Conservation (phyloP, 2,888 invertebrate species). For the Agrilus cyanescens region DNA sequence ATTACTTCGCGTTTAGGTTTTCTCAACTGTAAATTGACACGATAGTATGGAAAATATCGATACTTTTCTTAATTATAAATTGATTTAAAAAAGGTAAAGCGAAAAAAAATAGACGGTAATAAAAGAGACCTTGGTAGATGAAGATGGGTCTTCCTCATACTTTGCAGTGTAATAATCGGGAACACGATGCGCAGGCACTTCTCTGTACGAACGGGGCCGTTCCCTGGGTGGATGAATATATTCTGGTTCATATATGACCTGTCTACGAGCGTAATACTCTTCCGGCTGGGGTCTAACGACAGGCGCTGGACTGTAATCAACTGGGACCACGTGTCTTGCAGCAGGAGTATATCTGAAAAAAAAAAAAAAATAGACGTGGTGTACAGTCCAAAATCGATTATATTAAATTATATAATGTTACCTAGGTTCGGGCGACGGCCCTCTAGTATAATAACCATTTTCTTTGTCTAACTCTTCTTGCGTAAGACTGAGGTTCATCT, state of each 20-base stretch:
- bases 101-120: neutral
- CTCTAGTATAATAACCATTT: constrained; percentile 42
- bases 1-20: constrained; percentile 63
- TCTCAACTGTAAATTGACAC: constrained; percentile 21
- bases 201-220: constrained; percentile 36
- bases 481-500: constrained; percentile 74
- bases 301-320: constrained; percentile 23
- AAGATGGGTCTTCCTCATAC: constrained; percentile 38
- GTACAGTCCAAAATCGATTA: neutral
- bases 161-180: constrained; percentile 38
- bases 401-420: constrained; percentile 10
- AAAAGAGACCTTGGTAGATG: neutral
- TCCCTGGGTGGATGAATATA: constrained; percentile 29
- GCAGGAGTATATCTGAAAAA: constrained; percentile 22
- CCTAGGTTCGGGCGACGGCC: constrained; percentile 33
- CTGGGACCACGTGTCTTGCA: constrained; percentile 25
- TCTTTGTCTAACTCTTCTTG: constrained; percentile 67
- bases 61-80: neutral
- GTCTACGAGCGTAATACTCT: constrained; percentile 29
- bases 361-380: neutral
- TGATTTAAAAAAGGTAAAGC: neutral
- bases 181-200: constrained; percentile 43
- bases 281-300: constrained; percentile 22
- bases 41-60: neutral
- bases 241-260: constrained; percentile 33